Base-by-base conservation (phyloP, 1,140 invertebrate species). In the Hypsibius dujardini region DNA sequence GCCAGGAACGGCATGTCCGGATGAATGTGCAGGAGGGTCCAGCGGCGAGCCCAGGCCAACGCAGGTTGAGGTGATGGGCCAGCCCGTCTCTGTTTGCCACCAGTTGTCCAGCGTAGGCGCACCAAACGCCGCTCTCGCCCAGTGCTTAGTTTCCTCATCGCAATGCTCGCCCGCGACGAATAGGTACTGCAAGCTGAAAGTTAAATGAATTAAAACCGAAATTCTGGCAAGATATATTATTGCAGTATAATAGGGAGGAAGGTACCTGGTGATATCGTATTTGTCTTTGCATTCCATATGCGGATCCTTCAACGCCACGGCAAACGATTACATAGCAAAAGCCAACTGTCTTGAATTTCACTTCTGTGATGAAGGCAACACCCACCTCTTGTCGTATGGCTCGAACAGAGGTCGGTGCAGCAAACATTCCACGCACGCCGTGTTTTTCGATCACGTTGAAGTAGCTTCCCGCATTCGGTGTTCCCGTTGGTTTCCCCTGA, bases 81-180 rank as follows among this genome's bases (percentile, higher is more conserved):
- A 90, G 0, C 91, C 92, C 0, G 90, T 90, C 81, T 95, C 92
- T 80, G 90, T 93, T 80, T 95, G 92, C 92, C 92, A 96, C 91
- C 91, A 96, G 77, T 95, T 88, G 78, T 96, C 94, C 40, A 94
- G 76, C 3, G 93, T 85, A 0, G 91, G 90, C 1, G 89, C 88
- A 67, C 87, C 84, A 75, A 95, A 89, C 7, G 84, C 81, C 71
- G 85, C 85, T 78, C 89, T 85, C 1, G 88, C 87, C 92, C 92
- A 96, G 2, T 80, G 75, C 83, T 92, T 87, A 0, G 92, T 92
- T 76, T 92, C 90, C 72, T 88, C 86, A 77, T 96, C 92, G 78
- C 91, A 92, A 76, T 93, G 90, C 79, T 96, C 92, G 0, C 92
- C 92, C 72, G 91, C 92, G 2, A 94, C 86, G 78, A 91, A 94